Evolutionary conservation across 2,888 invertebrate genomes (phyloP), one percentile per base, ranked within the genome.

Genomic region (Eledona agricola): DNA sequence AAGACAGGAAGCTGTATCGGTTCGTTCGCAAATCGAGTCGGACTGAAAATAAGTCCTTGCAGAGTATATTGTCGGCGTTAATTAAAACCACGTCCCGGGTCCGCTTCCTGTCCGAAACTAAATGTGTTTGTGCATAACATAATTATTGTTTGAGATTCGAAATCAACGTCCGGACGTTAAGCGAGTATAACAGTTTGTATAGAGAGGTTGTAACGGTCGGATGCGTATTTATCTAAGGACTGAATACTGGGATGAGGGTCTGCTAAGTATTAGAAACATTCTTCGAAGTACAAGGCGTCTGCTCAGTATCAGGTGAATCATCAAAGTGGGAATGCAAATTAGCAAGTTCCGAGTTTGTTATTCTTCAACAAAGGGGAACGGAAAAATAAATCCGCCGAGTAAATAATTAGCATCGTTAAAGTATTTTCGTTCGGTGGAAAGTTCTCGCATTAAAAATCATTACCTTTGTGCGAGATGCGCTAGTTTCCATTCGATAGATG

Each of bases 181-280:
- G 45, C 40, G 45, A 50, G 26, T 50, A 42, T 55, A 55, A 45
- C 50, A 55, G 50, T 50, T 55, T 55, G 55, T 55, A 51, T 51
- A 40, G 32, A 55, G 45, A 50, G 37, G 34, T 25, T 20, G 45
- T 42, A 28, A 55, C 45, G 55, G 55, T 55, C 43, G 50, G 55
- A 51, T 51, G 55, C 55, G 50, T 55, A 55, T 55, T 55, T 55
- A 55, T 55, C 55, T 55, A 51, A 55, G 55, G 50, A 46, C 51
- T 51, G 51, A 45, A 45, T 45, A 29, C 37, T 37, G 37, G 51
- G 9, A 37, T 35, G 37, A 51, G 45, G 45, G 45, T 40, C 38
- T 32, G 40, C 19, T 17, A 46, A 51, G 28, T 42, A 31, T 42
- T 40, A 34, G 19, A 20, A 26, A 15, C 19, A 29, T 20, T 28